Evolutionary conservation across 1,140 invertebrate genomes (phyloP).

Genomic region (Micrasema longulum): DNA sequence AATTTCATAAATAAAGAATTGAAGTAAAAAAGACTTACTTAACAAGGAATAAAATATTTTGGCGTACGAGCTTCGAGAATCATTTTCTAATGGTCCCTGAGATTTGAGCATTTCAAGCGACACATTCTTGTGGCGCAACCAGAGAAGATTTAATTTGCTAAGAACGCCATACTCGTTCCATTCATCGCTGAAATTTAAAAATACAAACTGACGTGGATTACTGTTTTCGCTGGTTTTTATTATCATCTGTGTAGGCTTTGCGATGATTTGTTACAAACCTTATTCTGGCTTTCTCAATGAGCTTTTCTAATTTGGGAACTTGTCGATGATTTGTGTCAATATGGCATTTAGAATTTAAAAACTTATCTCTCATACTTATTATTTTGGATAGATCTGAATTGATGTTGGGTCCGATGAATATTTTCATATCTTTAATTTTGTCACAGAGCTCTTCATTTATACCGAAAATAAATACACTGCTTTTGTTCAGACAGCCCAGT

Average conservation of each 20-base stretch:
- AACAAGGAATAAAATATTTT: constrained; percentile 37
- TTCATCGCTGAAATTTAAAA: constrained; percentile 10
- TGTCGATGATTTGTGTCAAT: not conserved
- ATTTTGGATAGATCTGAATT: not conserved
- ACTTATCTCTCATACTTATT: not conserved
- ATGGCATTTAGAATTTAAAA: not conserved
- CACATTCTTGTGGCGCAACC: constrained; percentile 3
- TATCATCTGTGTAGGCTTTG: too few species aligned
- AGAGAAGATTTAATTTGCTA: constrained; percentile 34
- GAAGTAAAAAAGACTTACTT: constrained; percentile 28
- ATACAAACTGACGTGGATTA: not conserved
- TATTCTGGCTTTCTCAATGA: not conserved
- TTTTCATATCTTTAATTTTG: constrained; percentile 16
- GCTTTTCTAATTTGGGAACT: not conserved
- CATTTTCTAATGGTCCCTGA: not conserved
- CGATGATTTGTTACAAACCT: constrained; percentile 3
- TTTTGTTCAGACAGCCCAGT: too few species aligned
- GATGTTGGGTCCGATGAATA: not conserved
- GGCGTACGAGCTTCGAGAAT: not conserved
- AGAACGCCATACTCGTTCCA: constrained; percentile 31
- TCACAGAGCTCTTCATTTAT: too few species aligned
- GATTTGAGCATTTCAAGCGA: not conserved
- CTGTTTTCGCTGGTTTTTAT: too few species aligned
- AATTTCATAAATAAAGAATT: constrained; percentile 10
- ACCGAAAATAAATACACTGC: too few species aligned